phyloP scores from a whole-genome alignment of 2,888 invertebrate genomes.

The Drosophila mimica region DNA sequence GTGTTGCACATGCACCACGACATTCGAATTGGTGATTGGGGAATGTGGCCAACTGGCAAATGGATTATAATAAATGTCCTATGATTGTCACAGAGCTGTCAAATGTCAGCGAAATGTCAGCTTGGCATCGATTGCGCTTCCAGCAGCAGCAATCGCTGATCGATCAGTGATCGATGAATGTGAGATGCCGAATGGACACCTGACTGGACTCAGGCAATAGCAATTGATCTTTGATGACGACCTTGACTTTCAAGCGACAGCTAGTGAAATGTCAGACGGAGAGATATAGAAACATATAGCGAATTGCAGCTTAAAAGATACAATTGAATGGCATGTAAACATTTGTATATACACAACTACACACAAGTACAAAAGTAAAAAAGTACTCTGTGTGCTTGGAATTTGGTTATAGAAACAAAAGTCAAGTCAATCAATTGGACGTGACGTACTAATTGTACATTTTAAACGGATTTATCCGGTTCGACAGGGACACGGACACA shows the following conservation, averaged over 20 bases:
- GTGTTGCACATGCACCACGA: conserved; percentile 1
- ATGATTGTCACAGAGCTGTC: conserved; percentile 66
- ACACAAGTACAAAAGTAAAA: not conserved
- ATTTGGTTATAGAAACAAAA: conserved; percentile 39
- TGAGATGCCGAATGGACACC: conserved; percentile 50
- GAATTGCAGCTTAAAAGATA: not conserved
- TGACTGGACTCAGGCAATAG: conserved; percentile 32
- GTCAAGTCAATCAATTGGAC: conserved; percentile 69
- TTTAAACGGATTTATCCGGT: conserved; percentile 66
- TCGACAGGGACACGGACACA: conserved; percentile 32
- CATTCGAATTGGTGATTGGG: not conserved
- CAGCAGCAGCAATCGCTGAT: conserved; percentile 11
- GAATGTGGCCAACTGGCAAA: conserved; percentile 43
- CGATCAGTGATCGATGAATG: conserved; percentile 47
- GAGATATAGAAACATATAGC: conserved; percentile 9
- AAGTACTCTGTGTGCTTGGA: not conserved
- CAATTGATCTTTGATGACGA: conserved; percentile 41
- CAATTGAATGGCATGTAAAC: conserved; percentile 50
- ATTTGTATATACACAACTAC: conserved; percentile 4
- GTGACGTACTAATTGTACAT: conserved; percentile 62
- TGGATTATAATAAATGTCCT: conserved; percentile 74
- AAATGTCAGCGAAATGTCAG: conserved; percentile 74
- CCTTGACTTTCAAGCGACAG: conserved; percentile 71
- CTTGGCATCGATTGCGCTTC: conserved; percentile 56
- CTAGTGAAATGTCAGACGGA: conserved; percentile 49